Evolutionary conservation across 2,113 vertebrate species (phyloP), one percentile per base, ranked within the genome.

Genomic region (Otocyon megalotis): DNA sequence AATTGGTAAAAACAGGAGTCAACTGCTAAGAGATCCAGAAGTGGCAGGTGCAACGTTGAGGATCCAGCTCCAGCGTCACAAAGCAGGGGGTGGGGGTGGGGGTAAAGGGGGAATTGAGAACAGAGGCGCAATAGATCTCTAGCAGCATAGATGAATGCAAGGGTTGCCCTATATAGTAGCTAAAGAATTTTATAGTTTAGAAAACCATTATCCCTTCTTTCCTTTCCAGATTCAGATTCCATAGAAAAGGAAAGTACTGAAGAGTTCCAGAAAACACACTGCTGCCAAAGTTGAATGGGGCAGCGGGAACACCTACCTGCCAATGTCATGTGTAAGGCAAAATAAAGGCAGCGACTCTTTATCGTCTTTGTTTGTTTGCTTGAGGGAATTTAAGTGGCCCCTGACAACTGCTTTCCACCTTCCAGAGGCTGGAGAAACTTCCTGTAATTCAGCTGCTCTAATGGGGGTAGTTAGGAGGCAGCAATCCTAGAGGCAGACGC

Each of bases 121-220:
- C 22, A 1, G n/a, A 48, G 82, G 69, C 17, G 32, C 3, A 5
- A 8, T 32, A 17, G 77, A 56, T 7, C 84, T 71, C n/a, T 56
- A 62, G 87, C 5, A 30, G 67, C 9, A 2, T 5, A 82, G 37
- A 43, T 77, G 81, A 69, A 26, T 83, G 5, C 82, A 90, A 90
- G 28, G 11, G 17, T 93, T 67, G n/a, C 20, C 62, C 43, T 22
- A 7, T 67, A 37, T 0, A 22, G 24, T 8, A 87, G 43, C 69
- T 58, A 72, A 35, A 69, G 32, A 84, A 56, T 72, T 63, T 63
- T 85, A 10, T 26, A 71, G 50, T 35, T 82, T 88, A 85, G 56
- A 43, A 80, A 96, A 48, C 35, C 54, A 82, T 72, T 28, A 24
- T 88, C 77, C 6, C 43, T 83, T 88, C 35, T 88, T 83, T 86